Base-by-base conservation (phyloP, 1,140 invertebrate genomes). In the Lycorma delicatula region DNA sequence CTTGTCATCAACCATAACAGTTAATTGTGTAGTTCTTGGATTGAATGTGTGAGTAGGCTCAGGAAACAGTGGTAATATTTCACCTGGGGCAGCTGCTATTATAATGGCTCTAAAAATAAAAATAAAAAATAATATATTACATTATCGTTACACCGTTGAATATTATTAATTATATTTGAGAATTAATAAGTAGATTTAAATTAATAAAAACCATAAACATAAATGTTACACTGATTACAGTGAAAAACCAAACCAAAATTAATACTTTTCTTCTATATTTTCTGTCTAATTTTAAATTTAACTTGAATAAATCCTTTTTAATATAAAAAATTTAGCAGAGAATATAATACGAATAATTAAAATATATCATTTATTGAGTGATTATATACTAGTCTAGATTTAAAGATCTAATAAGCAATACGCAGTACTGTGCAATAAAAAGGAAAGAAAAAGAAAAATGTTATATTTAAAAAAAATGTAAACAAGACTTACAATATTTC, bases 41-140 rank as follows among this genome's bases (percentile, higher is more conserved):
- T 80, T 84, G 68, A 94, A 94, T 1, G 85, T 84, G 71, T 93
- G 85, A 1, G 76, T 78, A 0, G 90, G 88, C 71, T 91, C 85
- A 2, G 91, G 91, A 69, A 84, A 92, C 12, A 76, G 71, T 1
- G 91, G 90, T n/a, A 94, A 70, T 38, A 75, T 77, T 66, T 85
- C 82, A 7, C 89, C 89, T 13, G 89, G 88, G 6, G 89, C 89
- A 11, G 90, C 86, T 18, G 89, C 91, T 36, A 93, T 67, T 26
- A 94, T 86, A 44, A 94, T 86, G 22, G 88, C 77, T 61, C 84
- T 83, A 60, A 44, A 68, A n/a, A n/a, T n/a, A n/a, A 69, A 63
- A 41, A 56, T 36, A 13, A 51, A 54, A 50, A 52, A 58, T 44
- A 38, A 29, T 13, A 36, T 54, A 38, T 9, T 6, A 29, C 9